Base-by-base conservation (phyloP, 2,113 vertebrate species). In the Bubo blakistoni region DNA sequence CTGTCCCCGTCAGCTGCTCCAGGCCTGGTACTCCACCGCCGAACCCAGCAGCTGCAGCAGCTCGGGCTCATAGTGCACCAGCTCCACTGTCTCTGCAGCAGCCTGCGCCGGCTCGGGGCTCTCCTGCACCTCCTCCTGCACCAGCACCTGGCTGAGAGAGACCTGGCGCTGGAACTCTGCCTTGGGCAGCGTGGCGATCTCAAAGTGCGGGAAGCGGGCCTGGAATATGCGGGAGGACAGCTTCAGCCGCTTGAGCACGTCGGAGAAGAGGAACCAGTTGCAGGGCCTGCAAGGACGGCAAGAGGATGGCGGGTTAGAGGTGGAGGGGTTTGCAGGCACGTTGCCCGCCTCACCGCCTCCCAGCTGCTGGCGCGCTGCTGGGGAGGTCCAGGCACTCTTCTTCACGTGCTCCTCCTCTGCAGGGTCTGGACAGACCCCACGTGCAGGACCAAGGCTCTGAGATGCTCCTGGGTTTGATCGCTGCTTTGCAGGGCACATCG, bases 251-350 rank as follows among this genome's bases (percentile, higher is more conserved):
- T 99, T 99, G 51, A 99, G 98, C 83, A 99, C 99, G 3, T 99
- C 99, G 0, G 98, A 97, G 97, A 99, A 98, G 74, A 99, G 98
- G 97, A 99, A 99, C 99, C 99, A 99, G 98, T 99, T 99, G 97
- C 99, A 99, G 92, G 99, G 99, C 66, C 99, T 99, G 97, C 2
- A 13, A 78, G 67, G 89, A 70, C 0, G 2, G 67, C 13, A 73
- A 96, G 80, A 81, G 27, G 42, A 32, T 1, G 2, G 40, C 0
- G 7, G 18, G 78, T 97, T 59, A 97, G 57, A 24, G 91, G 10
- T 1, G 16, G 27, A 27, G 25, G 36, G 40, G 14, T 44, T 66
- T 4, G 15, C 6, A 3, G 54, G 58, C 36, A 46, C 1, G 0
- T 2, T 30, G 55, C 54, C 59, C 20, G 6, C 18, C 29, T 20